Percentiles rank a stretch among this genome's conserved stretches.
Evolutionary conservation across 1,140 invertebrate genomes (phyloP).

Genomic region (Trichogramma pretiosum): DNA sequence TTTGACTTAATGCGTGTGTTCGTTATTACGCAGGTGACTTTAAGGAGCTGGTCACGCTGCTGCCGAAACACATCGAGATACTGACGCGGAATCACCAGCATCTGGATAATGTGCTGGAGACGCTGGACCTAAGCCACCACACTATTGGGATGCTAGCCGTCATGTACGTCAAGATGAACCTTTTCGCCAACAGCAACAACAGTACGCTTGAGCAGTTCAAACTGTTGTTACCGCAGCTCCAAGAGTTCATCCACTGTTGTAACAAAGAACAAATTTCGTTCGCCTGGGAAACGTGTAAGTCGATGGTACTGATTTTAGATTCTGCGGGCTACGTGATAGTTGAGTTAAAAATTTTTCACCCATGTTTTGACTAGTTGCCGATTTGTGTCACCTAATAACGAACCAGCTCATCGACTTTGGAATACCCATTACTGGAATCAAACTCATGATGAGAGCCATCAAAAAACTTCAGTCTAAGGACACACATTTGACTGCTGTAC

Average conservation of each 20-base stretch:
- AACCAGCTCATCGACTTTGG: conserved; percentile 67
- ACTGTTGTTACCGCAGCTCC: conserved; percentile 56
- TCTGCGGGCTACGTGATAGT: background rate
- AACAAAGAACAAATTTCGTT: conserved; percentile 82
- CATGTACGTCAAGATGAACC: conserved; percentile 66
- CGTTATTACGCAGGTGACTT: conserved; percentile 83
- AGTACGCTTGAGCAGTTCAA: conserved; percentile 40
- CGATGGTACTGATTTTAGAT: background rate
- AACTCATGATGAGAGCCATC: conserved; percentile 74
- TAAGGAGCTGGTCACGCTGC: conserved; percentile 67
- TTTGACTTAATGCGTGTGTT: too few relatives aligned
- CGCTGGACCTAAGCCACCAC: conserved; percentile 80
- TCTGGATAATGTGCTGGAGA: conserved; percentile 81
- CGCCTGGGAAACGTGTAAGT: conserved; percentile 77
- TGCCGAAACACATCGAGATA: conserved; percentile 70
- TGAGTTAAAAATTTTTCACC: background rate
- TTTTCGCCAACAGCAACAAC: conserved; percentile 37
- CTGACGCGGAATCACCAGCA: conserved; percentile 74
- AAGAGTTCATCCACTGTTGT: conserved; percentile 76
- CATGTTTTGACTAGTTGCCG: conserved; percentile 60
- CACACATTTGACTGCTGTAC: conserved; percentile 85
- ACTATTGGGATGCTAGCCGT: conserved; percentile 79
- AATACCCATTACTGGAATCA: conserved; percentile 74
- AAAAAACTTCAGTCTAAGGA: conserved; percentile 79
- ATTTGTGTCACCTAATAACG: conserved; percentile 78